Conservation (phyloP, 2,113 vertebrate species). For the Arothron firmamentum region DNA sequence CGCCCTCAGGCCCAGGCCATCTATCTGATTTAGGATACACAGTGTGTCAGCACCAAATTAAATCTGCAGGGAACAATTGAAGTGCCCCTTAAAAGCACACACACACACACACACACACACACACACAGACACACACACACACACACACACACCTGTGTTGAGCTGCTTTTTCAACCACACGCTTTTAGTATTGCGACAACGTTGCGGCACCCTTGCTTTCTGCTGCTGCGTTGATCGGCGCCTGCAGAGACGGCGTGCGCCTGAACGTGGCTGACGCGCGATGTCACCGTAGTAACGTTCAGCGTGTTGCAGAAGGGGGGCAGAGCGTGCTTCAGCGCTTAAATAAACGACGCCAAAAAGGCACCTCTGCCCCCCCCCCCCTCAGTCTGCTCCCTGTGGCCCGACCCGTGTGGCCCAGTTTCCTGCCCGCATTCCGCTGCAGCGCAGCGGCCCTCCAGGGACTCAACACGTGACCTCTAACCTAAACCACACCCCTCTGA, state of each 20-base stretch:
- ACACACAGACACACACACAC: too few relatives aligned
- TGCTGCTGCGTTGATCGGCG: neutral
- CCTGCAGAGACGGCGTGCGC: neutral
- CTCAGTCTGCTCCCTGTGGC: slow-evolving; percentile 10
- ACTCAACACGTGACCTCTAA: slow-evolving; percentile 52
- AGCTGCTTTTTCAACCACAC: neutral
- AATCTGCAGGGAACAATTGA: slow-evolving; percentile 67
- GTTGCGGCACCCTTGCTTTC: neutral
- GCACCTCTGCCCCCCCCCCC: slow-evolving; percentile 26
- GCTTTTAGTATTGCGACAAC: neutral
- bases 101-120: neutral
- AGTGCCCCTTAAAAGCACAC: slow-evolving; percentile 17
- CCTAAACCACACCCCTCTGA: slow-evolving; percentile 34
- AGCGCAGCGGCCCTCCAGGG: slow-evolving; percentile 45
- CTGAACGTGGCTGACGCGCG: too few relatives aligned
- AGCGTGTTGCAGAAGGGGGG: too few relatives aligned
- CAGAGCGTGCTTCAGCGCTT: too few relatives aligned
- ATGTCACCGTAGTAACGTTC: too few relatives aligned
- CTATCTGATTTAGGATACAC: slow-evolving; percentile 70
- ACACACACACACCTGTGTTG: neutral
- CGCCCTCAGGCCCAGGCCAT: slow-evolving; percentile 52
- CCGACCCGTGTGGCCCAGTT: slow-evolving; percentile 50
- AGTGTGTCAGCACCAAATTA: slow-evolving; percentile 69
- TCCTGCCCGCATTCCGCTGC: slow-evolving; percentile 58
- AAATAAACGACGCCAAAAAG: too few relatives aligned